Base-by-base conservation (phyloP, 2,888 invertebrate genomes). In the Barypeithes pellucidus region DNA sequence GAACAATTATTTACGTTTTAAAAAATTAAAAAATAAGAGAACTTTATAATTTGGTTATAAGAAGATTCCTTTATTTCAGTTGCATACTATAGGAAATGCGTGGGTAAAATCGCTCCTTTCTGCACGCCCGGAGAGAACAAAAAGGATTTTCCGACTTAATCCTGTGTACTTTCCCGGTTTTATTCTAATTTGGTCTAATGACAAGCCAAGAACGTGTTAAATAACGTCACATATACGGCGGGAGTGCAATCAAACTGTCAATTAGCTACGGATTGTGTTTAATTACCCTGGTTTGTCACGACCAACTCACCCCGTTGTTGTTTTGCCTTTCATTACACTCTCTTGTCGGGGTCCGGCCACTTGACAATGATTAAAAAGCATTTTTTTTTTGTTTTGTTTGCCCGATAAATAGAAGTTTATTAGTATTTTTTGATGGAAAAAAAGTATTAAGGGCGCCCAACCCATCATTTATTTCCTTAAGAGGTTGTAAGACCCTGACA, bases 181-280 rank as follows among this genome's bases (percentile, higher is more conserved):
- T 22, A 63, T 24, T 50, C 70, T 50, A 59, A 71, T 71, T 65
- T 60, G 14, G 59, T 65, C 57, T 36, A 41, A 39, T 71, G 70
- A 65, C 70, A 65, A 36, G 70, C 62, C 69, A 63, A 71, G 65
- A 59, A 33, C 39, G 50, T 29, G 65, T 43, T 66, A 66, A 72
- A 72, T 65, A 72, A 60, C 72, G 52, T 45, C 66, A 66, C 66
- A 41, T 33, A 63, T 47, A 65, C 59, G 3, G 33, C 20, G 66
- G 82, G 83, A 81, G 81, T 83, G 83, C 83, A 85, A 85, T 85
- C 85, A 84, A 85, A 85, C 84, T 85, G 85, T 85, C 85, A 85
- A 85, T 85, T 85, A 84, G 81, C 79, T 67, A 78, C 78, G 81
- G 82, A 79, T 82, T 82, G 82, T 83, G 84, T 85, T 85, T 85